Evolutionary conservation across 2,113 vertebrate species (phyloP).

Genomic region (Phalacrocorax brasilianus): DNA sequence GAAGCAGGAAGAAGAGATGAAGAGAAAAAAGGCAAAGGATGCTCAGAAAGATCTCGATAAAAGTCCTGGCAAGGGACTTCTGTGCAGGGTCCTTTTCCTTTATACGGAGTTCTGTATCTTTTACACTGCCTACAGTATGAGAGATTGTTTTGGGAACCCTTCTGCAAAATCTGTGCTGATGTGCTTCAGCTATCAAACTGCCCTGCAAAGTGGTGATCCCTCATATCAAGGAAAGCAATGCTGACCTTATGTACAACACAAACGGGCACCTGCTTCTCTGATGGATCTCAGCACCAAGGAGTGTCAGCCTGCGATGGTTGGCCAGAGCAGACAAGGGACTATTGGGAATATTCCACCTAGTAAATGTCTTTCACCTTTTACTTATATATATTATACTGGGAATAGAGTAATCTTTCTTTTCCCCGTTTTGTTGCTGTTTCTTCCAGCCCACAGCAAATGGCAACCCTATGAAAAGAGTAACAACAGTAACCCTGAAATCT

Average conservation of each 20-base stretch:
- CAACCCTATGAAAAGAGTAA: background rate
- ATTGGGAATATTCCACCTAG: background rate
- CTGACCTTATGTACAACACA: background rate
- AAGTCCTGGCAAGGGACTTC: background rate
- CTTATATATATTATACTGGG: background rate
- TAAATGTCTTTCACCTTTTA: background rate
- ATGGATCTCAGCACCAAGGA: background rate
- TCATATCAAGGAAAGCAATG: accelerated
- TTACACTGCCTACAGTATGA: background rate
- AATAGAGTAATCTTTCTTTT: background rate
- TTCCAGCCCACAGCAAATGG: background rate
- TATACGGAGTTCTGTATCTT: background rate
- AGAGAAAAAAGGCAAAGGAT: constrained; percentile 8
- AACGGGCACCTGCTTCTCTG: background rate
- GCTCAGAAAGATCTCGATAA: background rate
- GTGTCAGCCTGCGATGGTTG: background rate
- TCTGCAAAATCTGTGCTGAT: background rate
- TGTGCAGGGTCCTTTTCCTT: background rate
- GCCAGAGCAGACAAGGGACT: background rate
- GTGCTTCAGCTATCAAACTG: background rate
- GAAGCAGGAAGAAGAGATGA: background rate
- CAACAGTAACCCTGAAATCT: background rate
- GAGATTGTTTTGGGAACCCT: background rate
- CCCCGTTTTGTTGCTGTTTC: background rate
- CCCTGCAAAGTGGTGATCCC: background rate